Evolutionary conservation across 2,797 vertebrate species (phyloP), one percentile per base, ranked within the genome.

Genomic region (Cryptoprocta ferox): DNA sequence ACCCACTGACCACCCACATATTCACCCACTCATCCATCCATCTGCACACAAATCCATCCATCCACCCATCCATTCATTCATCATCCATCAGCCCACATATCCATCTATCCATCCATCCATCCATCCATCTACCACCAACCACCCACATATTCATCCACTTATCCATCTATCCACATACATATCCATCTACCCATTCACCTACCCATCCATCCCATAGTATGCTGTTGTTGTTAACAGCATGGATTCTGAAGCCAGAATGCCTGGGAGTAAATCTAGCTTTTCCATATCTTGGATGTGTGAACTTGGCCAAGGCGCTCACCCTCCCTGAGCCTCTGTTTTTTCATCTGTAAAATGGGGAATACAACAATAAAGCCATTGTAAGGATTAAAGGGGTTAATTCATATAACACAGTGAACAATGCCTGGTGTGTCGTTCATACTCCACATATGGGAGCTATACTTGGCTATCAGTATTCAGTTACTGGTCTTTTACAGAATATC

Each of bases 301-400:
- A 28, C 42, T 56, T 63, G 42, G 59, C 9, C 39, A 78, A 68
- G 4, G 37, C 3, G 30, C 6, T 91, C 63, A 53, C 70, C 3
- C 59, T 78, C 21, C 68, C 10, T 59, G 15, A 65, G 16, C 48
- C 26, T 53, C 35, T 24, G 8, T 32, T 70, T 94, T 71, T 32
- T 68, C 24, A 42, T 12, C 24, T 80, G 28, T 56, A 45, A n/a
- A 59, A 53, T 9, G 30, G 42, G 37, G 11, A 48, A 7, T 37
- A 59, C 1, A 45, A 56, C 13, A 30, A 18, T 3, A 65, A 45
- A 35, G 6, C 48, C 28, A 0, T 0, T 4, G 19, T 26, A 21
- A 65, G 37, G 53, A 87, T 50, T 50, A 12, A 66, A 73, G 56
- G 28, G 80, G 68, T 14, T 70, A 65, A 83, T 7, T 50, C 61